Evolutionary conservation across 2,113 vertebrate species (phyloP), one percentile per base, ranked within the genome.

Genomic region (Dasypus novemcinctus): DNA sequence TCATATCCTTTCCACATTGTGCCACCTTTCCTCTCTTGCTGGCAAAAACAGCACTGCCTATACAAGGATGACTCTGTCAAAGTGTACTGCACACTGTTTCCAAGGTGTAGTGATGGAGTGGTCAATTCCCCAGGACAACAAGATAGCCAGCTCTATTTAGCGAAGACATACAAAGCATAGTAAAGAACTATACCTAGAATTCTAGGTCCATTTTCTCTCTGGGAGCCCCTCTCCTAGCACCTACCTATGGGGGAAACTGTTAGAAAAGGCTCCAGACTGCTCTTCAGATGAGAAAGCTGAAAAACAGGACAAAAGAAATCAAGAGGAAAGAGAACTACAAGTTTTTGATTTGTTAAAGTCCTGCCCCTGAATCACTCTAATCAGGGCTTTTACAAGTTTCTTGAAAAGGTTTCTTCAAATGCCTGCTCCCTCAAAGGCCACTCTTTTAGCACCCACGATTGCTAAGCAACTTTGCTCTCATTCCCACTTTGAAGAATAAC

Each of bases 391-490:
- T 75, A 71, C 92, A 96, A 95, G 49, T 0, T 36, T 91, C 85
- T 89, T 93, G 52, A 94, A 95, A 93, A 91, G 91, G 91, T 5
- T 87, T 94, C 21, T 95, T 46, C 36, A 95, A 88, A 97, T 82
- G 74, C 86, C 97, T 92, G 87, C 64, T 95, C 63, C 81, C 87
- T 52, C 54, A 78, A 97, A 96, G 93, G 90, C 93, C 88, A 96
- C 88, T 96, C 71, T 90, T 87, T 88, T 27, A 15, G 1, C 38
- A 54, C 76, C 79, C 96, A 91, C 59, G 76, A 98, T 33, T 96
- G 96, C 96, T 89, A 97, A 96, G 97, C 96, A 98, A 91, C 75
- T 95, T 96, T 96, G 95, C 78, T 96, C 94, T 89, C 87, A 49
- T 59, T 54, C 78, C 66, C 27, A 1, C 71, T 59, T 2, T 66